Evolutionary conservation across 2,113 vertebrate species (phyloP).

Genomic region (Myotis yumanensis): DNA sequence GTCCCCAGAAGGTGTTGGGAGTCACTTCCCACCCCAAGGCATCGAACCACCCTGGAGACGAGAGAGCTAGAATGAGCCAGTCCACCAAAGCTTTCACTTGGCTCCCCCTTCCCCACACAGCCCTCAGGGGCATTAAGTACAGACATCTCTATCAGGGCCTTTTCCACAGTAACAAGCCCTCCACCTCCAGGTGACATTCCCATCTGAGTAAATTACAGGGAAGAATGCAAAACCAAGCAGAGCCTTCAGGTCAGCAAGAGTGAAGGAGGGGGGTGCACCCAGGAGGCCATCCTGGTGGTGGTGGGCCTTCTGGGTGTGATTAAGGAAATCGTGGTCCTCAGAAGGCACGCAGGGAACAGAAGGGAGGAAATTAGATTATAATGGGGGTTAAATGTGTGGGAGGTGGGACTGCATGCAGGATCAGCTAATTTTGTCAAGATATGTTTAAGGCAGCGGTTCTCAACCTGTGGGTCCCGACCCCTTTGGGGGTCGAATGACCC

Average conservation of each 20-base stretch:
- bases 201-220: not conserved
- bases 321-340: not conserved
- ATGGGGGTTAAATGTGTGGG: not conserved
- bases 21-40: not conserved
- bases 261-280: not conserved
- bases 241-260: not conserved
- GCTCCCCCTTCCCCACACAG: not conserved
- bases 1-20: not conserved
- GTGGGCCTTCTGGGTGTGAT: not conserved
- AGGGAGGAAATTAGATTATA: not conserved
- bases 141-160: not conserved
- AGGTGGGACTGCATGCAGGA: not conserved
- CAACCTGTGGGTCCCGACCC: no score
- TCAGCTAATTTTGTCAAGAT: not conserved
- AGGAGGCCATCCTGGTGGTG: no score
- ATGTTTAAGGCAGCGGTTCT: not conserved
- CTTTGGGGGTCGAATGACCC: no score
- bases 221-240: not conserved
- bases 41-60: not conserved
- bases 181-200: not conserved
- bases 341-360: not conserved
- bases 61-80: not conserved
- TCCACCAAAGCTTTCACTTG: not conserved
- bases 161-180: not conserved
- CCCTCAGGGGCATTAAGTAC: not conserved